A percentile compares a stretch with the other conserved stretches of the same genome.
phyloP scores from a whole-genome alignment of 2,113 vertebrate species.

The Scalopus aquaticus region DNA sequence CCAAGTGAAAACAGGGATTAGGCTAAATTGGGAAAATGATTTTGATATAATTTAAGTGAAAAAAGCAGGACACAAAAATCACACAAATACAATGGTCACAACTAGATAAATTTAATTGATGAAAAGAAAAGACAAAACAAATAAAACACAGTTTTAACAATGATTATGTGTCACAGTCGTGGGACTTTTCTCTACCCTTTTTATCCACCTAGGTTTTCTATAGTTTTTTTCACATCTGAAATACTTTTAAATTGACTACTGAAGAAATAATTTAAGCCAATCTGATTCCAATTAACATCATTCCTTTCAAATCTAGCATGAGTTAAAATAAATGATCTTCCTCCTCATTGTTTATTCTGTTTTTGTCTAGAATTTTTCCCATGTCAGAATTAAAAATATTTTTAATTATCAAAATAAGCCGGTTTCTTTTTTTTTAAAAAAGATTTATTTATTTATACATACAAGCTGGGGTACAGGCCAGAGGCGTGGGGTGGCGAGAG shows the following conservation, averaged over 20 bases:
- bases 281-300: not conserved
- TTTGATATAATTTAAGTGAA: slow-evolving; percentile 25
- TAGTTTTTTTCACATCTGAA: slow-evolving; percentile 14
- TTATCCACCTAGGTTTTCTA: not conserved
- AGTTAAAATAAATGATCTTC: not conserved
- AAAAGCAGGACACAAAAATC: slow-evolving; percentile 19
- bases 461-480: too few relatives aligned
- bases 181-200: not conserved
- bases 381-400: slow-evolving; percentile 46
- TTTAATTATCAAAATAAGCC: slow-evolving; percentile 8
- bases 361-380: slow-evolving; percentile 25
- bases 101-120: not conserved
- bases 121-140: not conserved
- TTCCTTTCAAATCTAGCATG: not conserved
- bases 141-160: slow-evolving; percentile 31
- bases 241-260: slow-evolving; percentile 20
- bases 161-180: not conserved
- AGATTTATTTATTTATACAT: too few relatives aligned
- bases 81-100: not conserved
- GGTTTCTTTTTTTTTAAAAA: too few relatives aligned
- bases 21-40: not conserved
- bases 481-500: too few relatives aligned
- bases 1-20: not conserved
- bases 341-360: not conserved
- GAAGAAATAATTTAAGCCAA: not conserved